A percentile compares a stretch with the other conserved stretches of the same genome.
phyloP scores from a whole-genome alignment of 1,140 invertebrate species.

The Scaptodrosophila lebanonensis region DNA sequence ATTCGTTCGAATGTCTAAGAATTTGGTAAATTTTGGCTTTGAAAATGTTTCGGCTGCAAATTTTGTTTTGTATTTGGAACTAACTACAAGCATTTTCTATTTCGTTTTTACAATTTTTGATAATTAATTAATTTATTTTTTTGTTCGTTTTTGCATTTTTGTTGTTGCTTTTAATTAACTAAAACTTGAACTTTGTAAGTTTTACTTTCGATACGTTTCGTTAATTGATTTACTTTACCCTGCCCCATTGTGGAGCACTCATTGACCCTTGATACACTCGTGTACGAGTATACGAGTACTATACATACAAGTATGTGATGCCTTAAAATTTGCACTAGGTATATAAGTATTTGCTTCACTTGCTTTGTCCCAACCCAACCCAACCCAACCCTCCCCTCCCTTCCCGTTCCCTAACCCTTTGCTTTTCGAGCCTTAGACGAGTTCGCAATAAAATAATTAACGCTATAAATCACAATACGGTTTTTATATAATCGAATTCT shows the following conservation, averaged over 20 bases:
- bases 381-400: not conserved
- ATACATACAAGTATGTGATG: not conserved
- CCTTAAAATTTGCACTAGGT: constrained; percentile 63
- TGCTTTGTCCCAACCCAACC: constrained; percentile 10
- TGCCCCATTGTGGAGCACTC: no score
- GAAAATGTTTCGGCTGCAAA: constrained; percentile 46
- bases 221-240: constrained; percentile 53
- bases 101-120: constrained; percentile 10
- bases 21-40: constrained; percentile 72
- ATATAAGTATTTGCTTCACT: constrained; percentile 16
- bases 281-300: no score
- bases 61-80: constrained; percentile 48
- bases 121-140: constrained; percentile 17
- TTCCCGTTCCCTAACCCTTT: not conserved
- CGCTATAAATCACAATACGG: constrained; percentile 76
- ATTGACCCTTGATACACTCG: no score
- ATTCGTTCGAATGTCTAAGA: constrained; percentile 61
- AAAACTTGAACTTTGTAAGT: constrained; percentile 66
- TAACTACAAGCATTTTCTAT: constrained; percentile 59
- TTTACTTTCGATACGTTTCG: constrained; percentile 57
- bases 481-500: constrained; percentile 48
- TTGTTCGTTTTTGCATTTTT: constrained; percentile 14
- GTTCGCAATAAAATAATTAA: constrained; percentile 73
- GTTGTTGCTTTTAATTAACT: constrained; percentile 50
- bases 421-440: constrained; percentile 3